phyloP scores from a whole-genome alignment of 2,113 vertebrate species.

The Rana temporaria region DNA sequence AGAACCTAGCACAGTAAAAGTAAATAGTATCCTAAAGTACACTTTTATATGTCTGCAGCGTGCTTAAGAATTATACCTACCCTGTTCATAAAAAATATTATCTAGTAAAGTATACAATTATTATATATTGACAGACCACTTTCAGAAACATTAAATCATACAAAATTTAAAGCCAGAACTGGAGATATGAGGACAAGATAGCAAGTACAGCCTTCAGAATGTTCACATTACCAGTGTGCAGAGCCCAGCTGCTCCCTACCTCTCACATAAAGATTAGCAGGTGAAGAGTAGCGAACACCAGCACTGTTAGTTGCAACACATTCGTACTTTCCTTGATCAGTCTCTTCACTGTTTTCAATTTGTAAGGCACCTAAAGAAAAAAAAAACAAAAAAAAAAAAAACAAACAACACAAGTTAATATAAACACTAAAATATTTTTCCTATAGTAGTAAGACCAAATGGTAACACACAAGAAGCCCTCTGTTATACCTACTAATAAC shows the following conservation, averaged over 20 bases:
- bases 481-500: constrained; percentile 3
- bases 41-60: too few relatives aligned
- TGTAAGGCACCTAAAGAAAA: constrained; percentile 89
- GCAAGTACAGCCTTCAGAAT: constrained; percentile 16
- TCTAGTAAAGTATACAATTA: not conserved
- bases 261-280: constrained; percentile 99
- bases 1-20: too few relatives aligned
- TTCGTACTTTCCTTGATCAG: constrained; percentile 98
- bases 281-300: constrained; percentile 95
- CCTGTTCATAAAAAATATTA: not conserved
- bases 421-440: not conserved
- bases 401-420: constrained; percentile 67
- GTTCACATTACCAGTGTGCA: constrained; percentile 56
- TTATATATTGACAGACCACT: not conserved
- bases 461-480: not conserved
- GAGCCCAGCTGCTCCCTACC: constrained; percentile 88
- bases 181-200: not conserved
- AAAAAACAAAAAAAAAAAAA: constrained; percentile 63
- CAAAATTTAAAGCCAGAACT: not conserved
- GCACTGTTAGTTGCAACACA: constrained; percentile 97
- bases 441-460: not conserved
- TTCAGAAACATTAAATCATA: not conserved
- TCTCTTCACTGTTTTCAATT: constrained; percentile 98
- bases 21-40: too few relatives aligned
- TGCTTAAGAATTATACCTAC: not conserved